phyloP scores from a whole-genome alignment of 2,113 vertebrate species.

The Hemichromis elongatus region DNA sequence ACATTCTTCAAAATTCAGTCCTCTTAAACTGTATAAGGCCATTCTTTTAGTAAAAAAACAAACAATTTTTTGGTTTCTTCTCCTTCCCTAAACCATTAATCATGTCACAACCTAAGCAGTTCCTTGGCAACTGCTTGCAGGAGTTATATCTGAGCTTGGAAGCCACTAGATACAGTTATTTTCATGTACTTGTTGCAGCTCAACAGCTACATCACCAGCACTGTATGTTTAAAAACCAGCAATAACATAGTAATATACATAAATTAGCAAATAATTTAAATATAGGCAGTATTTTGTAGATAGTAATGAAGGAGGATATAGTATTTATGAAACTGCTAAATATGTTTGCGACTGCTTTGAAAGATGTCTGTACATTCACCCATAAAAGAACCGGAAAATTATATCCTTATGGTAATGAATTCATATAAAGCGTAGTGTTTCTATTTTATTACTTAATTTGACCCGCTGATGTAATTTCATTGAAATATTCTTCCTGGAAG shows the following conservation, averaged over 20 bases:
- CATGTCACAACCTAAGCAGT: neutral
- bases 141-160: neutral
- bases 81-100: neutral
- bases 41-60: neutral
- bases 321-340: neutral
- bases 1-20: neutral
- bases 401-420: neutral
- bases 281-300: neutral
- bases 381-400: neutral
- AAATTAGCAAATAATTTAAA: neutral
- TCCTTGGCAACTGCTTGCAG: neutral
- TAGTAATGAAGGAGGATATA: neutral
- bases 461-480: neutral
- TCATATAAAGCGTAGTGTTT: neutral
- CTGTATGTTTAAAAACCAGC: neutral
- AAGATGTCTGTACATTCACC: neutral
- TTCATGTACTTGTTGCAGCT: neutral
- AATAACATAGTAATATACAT: neutral
- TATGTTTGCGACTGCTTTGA: neutral
- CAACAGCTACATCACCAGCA: neutral
- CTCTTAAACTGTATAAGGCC: neutral
- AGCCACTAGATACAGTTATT: neutral
- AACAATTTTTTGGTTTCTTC: neutral
- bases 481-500: neutral
- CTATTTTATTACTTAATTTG: neutral